Evolutionary conservation across 2,888 invertebrate species (phyloP), one percentile per base, ranked within the genome.

Genomic region (Leucoma salicis): DNA sequence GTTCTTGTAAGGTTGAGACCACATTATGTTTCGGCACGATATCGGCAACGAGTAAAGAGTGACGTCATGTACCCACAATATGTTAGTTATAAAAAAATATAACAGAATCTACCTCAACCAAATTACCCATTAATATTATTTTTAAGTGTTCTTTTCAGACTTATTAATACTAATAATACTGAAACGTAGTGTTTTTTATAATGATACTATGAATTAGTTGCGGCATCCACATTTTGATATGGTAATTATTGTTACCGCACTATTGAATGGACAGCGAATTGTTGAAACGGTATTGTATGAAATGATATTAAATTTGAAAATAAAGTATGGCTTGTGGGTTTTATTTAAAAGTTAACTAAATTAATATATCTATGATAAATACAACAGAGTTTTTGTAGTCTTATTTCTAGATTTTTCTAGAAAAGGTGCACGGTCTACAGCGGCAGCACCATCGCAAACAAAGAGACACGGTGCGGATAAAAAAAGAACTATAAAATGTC

Each of bases 21-120:
- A n/a, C n/a, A n/a, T n/a, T n/a, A n/a, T n/a, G n/a, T n/a, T n/a
- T n/a, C n/a, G n/a, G n/a, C n/a, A n/a, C n/a, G n/a, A n/a, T n/a
- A n/a, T n/a, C n/a, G n/a, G n/a, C n/a, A n/a, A n/a, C n/a, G n/a
- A n/a, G n/a, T n/a, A n/a, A n/a, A n/a, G n/a, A n/a, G n/a, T n/a
- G n/a, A n/a, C n/a, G n/a, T 13, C 59, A 57, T 65, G 63, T 61
- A 54, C 65, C 63, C 68, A 64, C 65, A 64, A 59, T 63, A 62
- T 15, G 54, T 71, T 82, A 82, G 75, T 76, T 77, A 63, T 29
- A 13, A 13, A 21, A 73, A 68, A 73, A 56, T 67, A 70, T 67
- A 75, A 78, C 80, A 76, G 73, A 83, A 88, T 87, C 87, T 88
- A 88, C 88, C 88, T 88, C 88, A 88, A 85, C 81, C 78, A 87